Percentiles rank a stretch among this genome's conserved stretches.
phyloP scores from a whole-genome alignment of 2,888 invertebrate genomes.

The Molanna angustata region DNA sequence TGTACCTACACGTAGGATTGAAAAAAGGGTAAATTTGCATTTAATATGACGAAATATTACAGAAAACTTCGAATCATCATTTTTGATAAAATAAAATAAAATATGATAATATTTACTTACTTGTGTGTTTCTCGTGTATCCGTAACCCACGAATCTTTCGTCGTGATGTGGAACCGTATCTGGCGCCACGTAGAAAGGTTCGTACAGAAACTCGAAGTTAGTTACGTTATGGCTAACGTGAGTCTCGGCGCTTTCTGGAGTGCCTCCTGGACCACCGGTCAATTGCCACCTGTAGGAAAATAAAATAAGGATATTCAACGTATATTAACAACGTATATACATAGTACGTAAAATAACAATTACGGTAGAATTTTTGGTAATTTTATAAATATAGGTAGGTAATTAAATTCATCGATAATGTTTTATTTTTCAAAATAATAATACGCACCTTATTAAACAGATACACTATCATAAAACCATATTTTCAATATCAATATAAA shows the following conservation, averaged over 20 bases:
- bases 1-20: too few species aligned
- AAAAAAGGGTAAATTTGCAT: too few species aligned
- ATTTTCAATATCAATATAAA: too few species aligned
- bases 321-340: too few species aligned
- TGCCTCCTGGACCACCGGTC: slow-evolving; percentile 56
- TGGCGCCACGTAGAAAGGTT: slow-evolving; percentile 85
- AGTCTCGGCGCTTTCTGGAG: slow-evolving; percentile 59
- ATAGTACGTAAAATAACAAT: too few species aligned
- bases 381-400: background rate
- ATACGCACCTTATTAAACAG: too few species aligned
- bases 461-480: too few species aligned
- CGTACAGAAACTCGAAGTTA: slow-evolving; percentile 80
- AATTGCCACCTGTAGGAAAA: slow-evolving; percentile 57
- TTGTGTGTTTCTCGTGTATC: slow-evolving; percentile 90
- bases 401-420: background rate
- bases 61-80: too few species aligned
- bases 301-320: too few species aligned
- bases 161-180: slow-evolving; percentile 83
- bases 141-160: slow-evolving; percentile 87
- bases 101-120: slow-evolving; percentile 56
- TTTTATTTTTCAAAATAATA: too few species aligned
- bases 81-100: too few species aligned
- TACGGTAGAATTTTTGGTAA: background rate
- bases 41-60: too few species aligned
- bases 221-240: slow-evolving; percentile 84